Percentiles rank a stretch among this genome's conserved stretches.
Conservation (phyloP, 2,797 vertebrate genomes). For the Sebastes goodei region DNA sequence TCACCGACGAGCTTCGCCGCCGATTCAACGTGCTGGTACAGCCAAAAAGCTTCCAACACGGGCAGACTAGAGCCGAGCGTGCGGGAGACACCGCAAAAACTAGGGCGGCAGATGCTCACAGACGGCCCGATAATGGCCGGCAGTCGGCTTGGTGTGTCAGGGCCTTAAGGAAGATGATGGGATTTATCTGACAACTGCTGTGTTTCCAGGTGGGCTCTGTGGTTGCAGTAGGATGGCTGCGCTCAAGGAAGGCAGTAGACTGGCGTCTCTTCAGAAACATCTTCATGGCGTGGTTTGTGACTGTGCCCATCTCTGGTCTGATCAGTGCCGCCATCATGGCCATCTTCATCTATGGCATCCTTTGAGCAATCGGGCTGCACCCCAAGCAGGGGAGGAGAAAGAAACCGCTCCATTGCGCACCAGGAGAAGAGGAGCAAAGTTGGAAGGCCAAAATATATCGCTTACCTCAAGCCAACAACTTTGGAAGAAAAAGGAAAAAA, state of each 20-base stretch:
- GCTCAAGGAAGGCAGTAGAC: slow-evolving; percentile 95
- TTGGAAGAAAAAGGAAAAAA: slow-evolving; percentile 33
- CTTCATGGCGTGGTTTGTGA: slow-evolving; percentile 99
- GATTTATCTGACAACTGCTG: background rate
- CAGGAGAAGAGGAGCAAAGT: slow-evolving; percentile 27
- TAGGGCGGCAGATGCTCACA: too few species aligned
- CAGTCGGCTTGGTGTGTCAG: too few species aligned
- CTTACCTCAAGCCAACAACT: slow-evolving; percentile 62
- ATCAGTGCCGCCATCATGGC: slow-evolving; percentile 98
- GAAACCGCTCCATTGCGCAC: slow-evolving; percentile 38
- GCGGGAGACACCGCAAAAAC: too few species aligned
- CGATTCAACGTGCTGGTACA: too few species aligned
- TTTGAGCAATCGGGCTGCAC: slow-evolving; percentile 36
- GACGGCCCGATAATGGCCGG: too few species aligned
- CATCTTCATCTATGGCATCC: slow-evolving; percentile 84
- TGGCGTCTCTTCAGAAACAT: slow-evolving; percentile 98
- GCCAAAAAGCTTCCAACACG: too few species aligned
- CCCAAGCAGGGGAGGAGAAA: slow-evolving; percentile 39
- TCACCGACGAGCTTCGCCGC: too few species aligned
- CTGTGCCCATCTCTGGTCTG: slow-evolving; percentile 94
- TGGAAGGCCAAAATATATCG: slow-evolving; percentile 58
- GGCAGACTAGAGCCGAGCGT: too few species aligned
- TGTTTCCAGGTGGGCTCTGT: slow-evolving; percentile 93
- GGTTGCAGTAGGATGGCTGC: slow-evolving; percentile 96
- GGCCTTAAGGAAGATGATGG: background rate